Conservation (phyloP, 2,797 vertebrate species). For the Todus mexicanus region DNA sequence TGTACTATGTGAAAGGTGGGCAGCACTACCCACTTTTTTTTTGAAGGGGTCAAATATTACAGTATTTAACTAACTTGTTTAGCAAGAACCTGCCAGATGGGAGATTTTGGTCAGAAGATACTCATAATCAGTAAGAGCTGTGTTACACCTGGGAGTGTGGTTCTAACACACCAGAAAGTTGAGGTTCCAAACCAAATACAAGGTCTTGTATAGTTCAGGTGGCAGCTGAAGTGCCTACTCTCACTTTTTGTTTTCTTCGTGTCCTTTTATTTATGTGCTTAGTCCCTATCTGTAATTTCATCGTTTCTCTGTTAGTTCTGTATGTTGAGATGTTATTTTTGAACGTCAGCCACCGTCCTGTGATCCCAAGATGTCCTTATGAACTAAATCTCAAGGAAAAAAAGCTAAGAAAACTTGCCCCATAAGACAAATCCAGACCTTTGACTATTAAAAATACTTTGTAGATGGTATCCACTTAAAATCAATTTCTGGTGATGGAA, state of each 20-base stretch:
- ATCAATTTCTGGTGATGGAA: background rate
- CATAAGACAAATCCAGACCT: background rate
- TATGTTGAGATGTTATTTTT: background rate
- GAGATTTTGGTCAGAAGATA: background rate
- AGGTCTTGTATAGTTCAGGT: background rate
- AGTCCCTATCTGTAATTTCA: background rate
- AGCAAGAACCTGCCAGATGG: background rate
- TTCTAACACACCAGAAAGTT: background rate
- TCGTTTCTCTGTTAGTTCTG: background rate
- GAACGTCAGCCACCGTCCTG: background rate
- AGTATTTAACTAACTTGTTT: background rate
- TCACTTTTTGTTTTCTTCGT: background rate
- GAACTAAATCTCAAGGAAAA: background rate
- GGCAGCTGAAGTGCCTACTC: background rate
- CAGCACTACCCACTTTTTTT: background rate
- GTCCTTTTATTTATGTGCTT: background rate
- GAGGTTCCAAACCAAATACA: background rate
- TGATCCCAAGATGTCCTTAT: background rate
- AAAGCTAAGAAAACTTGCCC: background rate
- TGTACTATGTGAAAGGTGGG: background rate
- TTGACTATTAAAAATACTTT: background rate
- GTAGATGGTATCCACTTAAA: background rate
- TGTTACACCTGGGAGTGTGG: rapidly evolving
- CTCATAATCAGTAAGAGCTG: background rate
- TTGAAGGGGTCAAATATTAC: background rate